Conservation (phyloP, 37 sponge, comb jelly and placozoan species). For the Chondrosia reniformis region DNA sequence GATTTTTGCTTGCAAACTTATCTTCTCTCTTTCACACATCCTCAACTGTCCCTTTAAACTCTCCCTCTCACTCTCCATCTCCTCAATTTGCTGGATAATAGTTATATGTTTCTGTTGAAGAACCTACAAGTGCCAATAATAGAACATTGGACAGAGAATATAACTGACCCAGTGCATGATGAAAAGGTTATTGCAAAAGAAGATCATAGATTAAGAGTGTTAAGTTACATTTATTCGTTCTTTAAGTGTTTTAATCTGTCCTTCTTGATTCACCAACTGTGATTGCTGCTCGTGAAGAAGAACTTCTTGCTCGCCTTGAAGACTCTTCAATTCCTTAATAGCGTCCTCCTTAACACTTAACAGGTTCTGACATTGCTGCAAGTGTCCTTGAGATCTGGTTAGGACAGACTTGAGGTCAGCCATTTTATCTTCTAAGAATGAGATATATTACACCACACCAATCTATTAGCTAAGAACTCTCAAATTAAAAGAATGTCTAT, state of each 20-base stretch:
- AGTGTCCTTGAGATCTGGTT: background rate
- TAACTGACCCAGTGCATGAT: background rate
- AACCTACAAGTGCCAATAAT: background rate
- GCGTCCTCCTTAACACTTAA: no score
- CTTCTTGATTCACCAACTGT: background rate
- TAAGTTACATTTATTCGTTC: constrained; percentile 1
- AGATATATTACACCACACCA: background rate
- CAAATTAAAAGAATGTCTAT: no score
- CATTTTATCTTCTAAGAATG: background rate
- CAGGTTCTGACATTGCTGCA: background rate
- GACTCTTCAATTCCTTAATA: background rate
- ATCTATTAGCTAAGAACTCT: no score
- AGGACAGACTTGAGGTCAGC: background rate
- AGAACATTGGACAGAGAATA: background rate
- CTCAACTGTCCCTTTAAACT: no score
- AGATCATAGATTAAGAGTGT: no score
- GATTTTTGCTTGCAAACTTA: no score
- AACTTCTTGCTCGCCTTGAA: background rate
- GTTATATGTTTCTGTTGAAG: background rate
- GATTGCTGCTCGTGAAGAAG: background rate
- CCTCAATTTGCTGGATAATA: background rate
- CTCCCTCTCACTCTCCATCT: constrained; percentile 5
- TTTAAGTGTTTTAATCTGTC: background rate
- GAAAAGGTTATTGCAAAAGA: no score
- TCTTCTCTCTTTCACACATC: no score